Base-by-base conservation (phyloP, 2,113 vertebrate genomes). In the Amazona vittata region DNA sequence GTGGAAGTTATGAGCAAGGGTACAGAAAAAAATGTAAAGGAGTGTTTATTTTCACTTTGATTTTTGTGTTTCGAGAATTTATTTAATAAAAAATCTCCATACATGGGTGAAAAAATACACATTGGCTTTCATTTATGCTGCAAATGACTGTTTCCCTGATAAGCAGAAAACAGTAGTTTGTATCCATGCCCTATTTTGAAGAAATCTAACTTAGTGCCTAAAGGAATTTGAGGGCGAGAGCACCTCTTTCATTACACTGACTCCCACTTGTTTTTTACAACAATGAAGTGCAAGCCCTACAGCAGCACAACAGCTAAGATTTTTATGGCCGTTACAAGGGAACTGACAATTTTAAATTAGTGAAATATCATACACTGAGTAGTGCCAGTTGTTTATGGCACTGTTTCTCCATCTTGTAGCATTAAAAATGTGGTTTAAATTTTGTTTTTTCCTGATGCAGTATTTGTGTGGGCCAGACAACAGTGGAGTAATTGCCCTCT, bases 191-290 rank as follows among this genome's bases (percentile, higher is more conserved):
- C 84, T 96, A 35, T 95, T 96, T 95, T 87, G 74, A 68, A 83
- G 91, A 76, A 67, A 67, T 87, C 67, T 77, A 46, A 76, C 94
- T 87, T 89, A 80, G 63, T 80, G 84, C 84, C 90, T 96, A 59
- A 93, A 96, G 70, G 82, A 93, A 41, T 89, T 57, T 83, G 80
- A 96, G 78, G 87, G 79, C 87, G 85, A 80, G 70, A 93, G 78
- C 63, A 90, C 82, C 59, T 96, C 82, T 91, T 96, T 90, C 84
- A 91, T 95, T 93, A 71, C 89, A n/a, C 60, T 65, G 65, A 76
- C 78, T 96, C 91, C 91, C 84, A 95, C 82, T 96, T 96, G 87
- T 88, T 96, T 96, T 95, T 91, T 90, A 83, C 67, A 94, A 89
- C 91, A 96, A 83, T 91, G 93, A 96, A 90, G 67, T 69, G 67